Conservation (phyloP, 2,888 invertebrate species). For the Rhagophthalmus giganteus region DNA sequence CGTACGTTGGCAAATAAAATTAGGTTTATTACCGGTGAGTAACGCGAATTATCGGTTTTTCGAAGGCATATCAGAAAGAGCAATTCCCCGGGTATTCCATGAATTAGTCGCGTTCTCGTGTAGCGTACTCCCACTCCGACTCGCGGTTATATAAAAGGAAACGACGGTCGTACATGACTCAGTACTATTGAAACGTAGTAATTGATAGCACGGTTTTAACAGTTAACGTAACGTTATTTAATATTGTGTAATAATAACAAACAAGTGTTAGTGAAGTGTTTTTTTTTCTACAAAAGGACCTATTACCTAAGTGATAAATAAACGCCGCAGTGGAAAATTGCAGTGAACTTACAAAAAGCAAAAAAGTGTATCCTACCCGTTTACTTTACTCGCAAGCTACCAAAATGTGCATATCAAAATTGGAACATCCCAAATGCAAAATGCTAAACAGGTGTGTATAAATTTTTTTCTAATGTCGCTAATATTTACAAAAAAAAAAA, state of each 20-base stretch:
- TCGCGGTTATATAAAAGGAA: slow-evolving; percentile 4
- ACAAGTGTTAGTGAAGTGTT: slow-evolving; percentile 5
- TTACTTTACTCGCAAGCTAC: slow-evolving; percentile 18
- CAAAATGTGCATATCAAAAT: slow-evolving; percentile 44
- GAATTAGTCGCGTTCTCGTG: slow-evolving; percentile 12
- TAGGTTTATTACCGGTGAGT: slow-evolving; percentile 2
- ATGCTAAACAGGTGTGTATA: slow-evolving; percentile 48
- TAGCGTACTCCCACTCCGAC: slow-evolving; percentile 10
- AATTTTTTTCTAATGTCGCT: background rate
- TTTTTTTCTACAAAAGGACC: background rate
- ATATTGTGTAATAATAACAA: slow-evolving; percentile 11
- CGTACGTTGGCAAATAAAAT: background rate
- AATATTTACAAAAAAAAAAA: background rate
- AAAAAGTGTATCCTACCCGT: slow-evolving; percentile 15
- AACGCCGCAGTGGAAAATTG: too few species aligned
- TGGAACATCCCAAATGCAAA: slow-evolving; percentile 44
- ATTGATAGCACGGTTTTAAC: background rate
- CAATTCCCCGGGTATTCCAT: slow-evolving; percentile 22
- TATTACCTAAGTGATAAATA: too few species aligned
- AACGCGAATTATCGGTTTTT: slow-evolving; percentile 21
- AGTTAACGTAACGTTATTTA: too few species aligned
- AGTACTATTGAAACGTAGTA: slow-evolving; percentile 1
- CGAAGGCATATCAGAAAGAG: slow-evolving; percentile 16
- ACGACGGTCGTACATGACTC: slow-evolving; percentile 4
- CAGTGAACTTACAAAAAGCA: too few species aligned